phyloP scores from a whole-genome alignment of 2,888 invertebrate species.

The Tiliacea citrago region DNA sequence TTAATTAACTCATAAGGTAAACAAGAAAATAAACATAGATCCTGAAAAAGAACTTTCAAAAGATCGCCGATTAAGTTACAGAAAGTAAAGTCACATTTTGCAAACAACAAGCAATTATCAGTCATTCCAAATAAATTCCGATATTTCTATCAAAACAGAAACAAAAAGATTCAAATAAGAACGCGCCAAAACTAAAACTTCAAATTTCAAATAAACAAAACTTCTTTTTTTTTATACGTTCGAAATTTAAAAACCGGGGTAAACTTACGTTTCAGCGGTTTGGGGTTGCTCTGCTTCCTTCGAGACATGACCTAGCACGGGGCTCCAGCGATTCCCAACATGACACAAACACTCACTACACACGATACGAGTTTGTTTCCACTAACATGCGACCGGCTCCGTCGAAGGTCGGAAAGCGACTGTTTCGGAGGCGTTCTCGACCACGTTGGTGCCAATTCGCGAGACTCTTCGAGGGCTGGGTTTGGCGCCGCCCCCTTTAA shows the following conservation, averaged over 20 bases:
- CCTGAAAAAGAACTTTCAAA: constrained; percentile 26
- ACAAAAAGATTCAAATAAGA: constrained; percentile 44
- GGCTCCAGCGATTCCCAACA: constrained; percentile 80
- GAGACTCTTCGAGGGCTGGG: constrained; percentile 70
- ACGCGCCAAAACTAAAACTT: constrained; percentile 37
- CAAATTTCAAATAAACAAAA: constrained; percentile 15
- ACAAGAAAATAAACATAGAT: neutral
- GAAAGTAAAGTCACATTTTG: neutral
- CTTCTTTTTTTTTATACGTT: neutral
- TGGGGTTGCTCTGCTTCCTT: constrained; percentile 98
- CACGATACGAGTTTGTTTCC: constrained; percentile 69
- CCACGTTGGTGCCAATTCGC: constrained; percentile 75
- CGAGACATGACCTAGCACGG: constrained; percentile 94
- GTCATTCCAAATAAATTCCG: constrained; percentile 1
- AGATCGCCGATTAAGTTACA: constrained; percentile 12
- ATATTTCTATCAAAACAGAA: neutral
- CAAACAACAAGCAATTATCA: neutral
- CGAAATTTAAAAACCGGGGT: neutral
- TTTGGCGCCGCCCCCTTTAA: constrained; percentile 76
- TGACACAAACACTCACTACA: constrained; percentile 79
- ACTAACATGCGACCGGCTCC: constrained; percentile 70
- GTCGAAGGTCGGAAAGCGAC: constrained; percentile 77
- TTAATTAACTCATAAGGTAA: too few relatives aligned
- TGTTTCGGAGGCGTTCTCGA: constrained; percentile 73
- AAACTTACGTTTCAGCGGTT: constrained; percentile 98